Percentiles rank a stretch among this genome's conserved stretches.
phyloP scores from a whole-genome alignment of 1,140 invertebrate species.

The Drosophila bifasciata region DNA sequence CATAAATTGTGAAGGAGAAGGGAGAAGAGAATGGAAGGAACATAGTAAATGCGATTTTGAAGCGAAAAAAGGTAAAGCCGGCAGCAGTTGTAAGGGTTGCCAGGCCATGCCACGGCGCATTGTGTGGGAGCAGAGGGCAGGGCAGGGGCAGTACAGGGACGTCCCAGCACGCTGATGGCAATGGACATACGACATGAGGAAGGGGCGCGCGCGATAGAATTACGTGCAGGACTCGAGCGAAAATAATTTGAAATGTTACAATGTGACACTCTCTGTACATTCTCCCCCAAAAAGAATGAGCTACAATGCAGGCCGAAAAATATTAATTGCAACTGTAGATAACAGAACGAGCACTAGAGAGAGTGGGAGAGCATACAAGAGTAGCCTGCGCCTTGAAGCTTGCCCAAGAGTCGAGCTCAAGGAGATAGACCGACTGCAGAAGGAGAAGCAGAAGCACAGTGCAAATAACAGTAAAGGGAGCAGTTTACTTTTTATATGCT shows the following conservation, averaged over 20 bases:
- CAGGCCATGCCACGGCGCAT: slow-evolving; percentile 6
- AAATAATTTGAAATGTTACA: slow-evolving; percentile 44
- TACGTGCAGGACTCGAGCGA: slow-evolving; percentile 41
- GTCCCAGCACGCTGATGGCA: slow-evolving; percentile 35
- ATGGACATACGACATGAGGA: neutral
- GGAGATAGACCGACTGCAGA: neutral
- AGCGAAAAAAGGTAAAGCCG: slow-evolving; percentile 56
- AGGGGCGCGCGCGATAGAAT: slow-evolving; percentile 1
- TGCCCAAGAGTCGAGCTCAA: neutral
- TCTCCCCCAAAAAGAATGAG: slow-evolving; percentile 10
- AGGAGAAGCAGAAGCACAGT: slow-evolving; percentile 14
- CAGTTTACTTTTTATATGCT: slow-evolving; percentile 42
- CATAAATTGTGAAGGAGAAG: slow-evolving; percentile 47
- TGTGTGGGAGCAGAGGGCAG: slow-evolving; percentile 22
- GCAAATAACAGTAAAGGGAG: slow-evolving; percentile 38
- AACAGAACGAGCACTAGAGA: too few relatives aligned
- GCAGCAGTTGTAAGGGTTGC: slow-evolving; percentile 59
- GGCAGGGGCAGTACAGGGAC: slow-evolving; percentile 11
- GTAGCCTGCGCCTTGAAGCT: neutral
- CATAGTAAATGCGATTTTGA: slow-evolving; percentile 58
- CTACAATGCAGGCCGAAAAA: slow-evolving; percentile 6
- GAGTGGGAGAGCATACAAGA: neutral
- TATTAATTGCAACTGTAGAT: neutral
- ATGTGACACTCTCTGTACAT: slow-evolving; percentile 38
- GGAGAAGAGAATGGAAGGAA: slow-evolving; percentile 48